Conservation (phyloP, 2,797 vertebrate genomes). For the Coccyzus lansbergi region DNA sequence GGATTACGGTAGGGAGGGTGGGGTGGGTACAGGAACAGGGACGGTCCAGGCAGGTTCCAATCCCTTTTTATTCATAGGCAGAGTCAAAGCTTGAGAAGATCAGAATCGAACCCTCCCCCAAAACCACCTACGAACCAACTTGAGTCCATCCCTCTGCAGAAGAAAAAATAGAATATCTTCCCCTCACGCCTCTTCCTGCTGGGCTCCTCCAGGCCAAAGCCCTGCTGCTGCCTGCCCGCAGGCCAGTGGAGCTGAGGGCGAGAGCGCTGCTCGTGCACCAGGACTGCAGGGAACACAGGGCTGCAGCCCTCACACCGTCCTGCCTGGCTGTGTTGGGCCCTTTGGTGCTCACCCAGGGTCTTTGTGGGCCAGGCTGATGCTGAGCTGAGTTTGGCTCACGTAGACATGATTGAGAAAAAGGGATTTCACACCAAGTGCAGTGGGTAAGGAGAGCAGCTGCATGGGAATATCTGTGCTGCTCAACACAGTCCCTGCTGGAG, state of each 20-base stretch:
- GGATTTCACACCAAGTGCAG: background rate
- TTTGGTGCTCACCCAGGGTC: fast-evolving
- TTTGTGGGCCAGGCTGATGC: fast-evolving
- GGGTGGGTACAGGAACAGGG: too few species aligned
- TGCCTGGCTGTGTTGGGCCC: fast-evolving
- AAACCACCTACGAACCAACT: background rate
- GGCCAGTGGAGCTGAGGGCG: background rate
- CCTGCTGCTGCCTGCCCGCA: constrained; percentile 37
- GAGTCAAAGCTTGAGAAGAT: constrained; percentile 31
- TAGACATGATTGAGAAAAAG: background rate
- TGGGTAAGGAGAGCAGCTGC: background rate
- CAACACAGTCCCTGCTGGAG: background rate
- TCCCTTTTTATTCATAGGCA: constrained; percentile 65
- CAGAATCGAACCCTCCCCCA: background rate
- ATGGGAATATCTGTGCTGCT: fast-evolving
- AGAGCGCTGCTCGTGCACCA: background rate
- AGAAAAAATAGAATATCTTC: constrained; percentile 56
- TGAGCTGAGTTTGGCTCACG: background rate
- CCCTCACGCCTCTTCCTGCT: background rate
- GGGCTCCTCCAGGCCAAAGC: background rate
- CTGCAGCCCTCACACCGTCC: background rate
- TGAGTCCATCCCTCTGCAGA: background rate
- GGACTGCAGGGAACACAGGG: background rate
- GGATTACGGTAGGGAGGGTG: too few species aligned
- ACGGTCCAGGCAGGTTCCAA: background rate